A percentile compares a stretch with the other conserved stretches of the same genome.
Evolutionary conservation across 2,113 vertebrate genomes (phyloP).

Genomic region (Thamnophis sirtalis): DNA sequence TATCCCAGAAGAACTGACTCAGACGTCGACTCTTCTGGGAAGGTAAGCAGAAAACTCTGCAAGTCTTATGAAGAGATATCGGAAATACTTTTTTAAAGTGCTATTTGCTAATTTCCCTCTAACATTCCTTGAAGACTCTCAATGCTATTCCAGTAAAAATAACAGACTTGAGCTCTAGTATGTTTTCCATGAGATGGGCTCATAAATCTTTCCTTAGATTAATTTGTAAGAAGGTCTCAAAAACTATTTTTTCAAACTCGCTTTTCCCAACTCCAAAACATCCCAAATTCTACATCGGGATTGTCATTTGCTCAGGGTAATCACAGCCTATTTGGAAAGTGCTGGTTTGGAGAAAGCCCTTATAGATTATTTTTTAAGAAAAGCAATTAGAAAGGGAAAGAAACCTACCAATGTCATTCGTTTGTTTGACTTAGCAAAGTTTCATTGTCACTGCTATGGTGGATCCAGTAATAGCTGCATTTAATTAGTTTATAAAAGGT

Average conservation of each 20-base stretch:
- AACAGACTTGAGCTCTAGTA: background rate
- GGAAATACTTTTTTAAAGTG: background rate
- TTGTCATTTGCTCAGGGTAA: background rate
- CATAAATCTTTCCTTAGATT: background rate
- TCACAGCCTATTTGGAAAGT: background rate
- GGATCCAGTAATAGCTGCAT: background rate
- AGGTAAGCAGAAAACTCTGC: background rate
- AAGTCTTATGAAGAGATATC: background rate
- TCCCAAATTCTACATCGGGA: background rate
- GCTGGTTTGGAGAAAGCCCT: background rate
- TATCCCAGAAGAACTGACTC: constrained; percentile 6
- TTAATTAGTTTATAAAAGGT: background rate
- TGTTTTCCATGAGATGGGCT: background rate
- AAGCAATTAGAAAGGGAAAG: background rate
- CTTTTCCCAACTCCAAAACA: background rate
- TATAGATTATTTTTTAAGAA: background rate
- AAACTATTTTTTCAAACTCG: background rate
- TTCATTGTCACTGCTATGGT: background rate
- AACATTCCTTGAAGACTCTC: background rate
- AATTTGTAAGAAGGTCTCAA: background rate
- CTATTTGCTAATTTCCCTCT: background rate
- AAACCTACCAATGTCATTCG: background rate
- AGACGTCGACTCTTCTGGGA: background rate
- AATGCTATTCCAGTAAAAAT: background rate
- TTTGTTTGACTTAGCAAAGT: background rate